Evolutionary conservation across 2,113 vertebrate species (phyloP).

Genomic region (Scatophagus argus): DNA sequence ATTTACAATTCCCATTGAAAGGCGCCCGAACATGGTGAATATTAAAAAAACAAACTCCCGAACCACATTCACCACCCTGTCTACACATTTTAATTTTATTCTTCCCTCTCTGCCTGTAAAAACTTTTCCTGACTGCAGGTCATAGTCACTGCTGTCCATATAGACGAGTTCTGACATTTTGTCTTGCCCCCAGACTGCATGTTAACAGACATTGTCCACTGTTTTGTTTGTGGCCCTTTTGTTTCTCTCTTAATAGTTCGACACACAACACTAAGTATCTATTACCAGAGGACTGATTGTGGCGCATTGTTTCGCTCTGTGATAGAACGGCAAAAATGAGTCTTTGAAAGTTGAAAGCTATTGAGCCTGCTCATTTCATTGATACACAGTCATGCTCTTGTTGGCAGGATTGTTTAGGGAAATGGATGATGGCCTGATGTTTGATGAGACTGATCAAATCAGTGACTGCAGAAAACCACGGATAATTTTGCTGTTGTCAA

Average conservation of each 20-base stretch:
- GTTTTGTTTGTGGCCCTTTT: slow-evolving; percentile 35
- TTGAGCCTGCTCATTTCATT: slow-evolving; percentile 26
- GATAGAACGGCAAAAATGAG: slow-evolving; percentile 33
- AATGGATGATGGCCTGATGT: slow-evolving; percentile 24
- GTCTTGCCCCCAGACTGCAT: slow-evolving; percentile 39
- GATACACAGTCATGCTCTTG: slow-evolving; percentile 11
- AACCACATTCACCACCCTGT: slow-evolving; percentile 35
- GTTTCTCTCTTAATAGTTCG: slow-evolving; percentile 41
- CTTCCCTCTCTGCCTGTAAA: slow-evolving; percentile 19
- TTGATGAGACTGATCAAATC: slow-evolving; percentile 28
- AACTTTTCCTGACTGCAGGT: slow-evolving; percentile 32
- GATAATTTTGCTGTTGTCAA: slow-evolving; percentile 9
- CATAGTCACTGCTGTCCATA: slow-evolving; percentile 55
- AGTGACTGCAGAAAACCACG: not conserved
- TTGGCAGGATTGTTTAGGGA: slow-evolving; percentile 13
- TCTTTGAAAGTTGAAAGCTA: slow-evolving; percentile 50
- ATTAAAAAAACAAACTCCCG: slow-evolving; percentile 22
- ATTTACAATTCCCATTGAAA: slow-evolving; percentile 27
- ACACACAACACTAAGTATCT: slow-evolving; percentile 26
- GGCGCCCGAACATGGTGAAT: slow-evolving; percentile 6
- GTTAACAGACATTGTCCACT: slow-evolving; percentile 29
- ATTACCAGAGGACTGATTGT: slow-evolving; percentile 36
- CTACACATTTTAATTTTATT: slow-evolving; percentile 36
- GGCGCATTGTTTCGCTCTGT: slow-evolving; percentile 36
- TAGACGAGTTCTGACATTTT: slow-evolving; percentile 58